A percentile compares a stretch with the other conserved stretches of the same genome.
Evolutionary conservation across 2,113 vertebrate species (phyloP).

Genomic region (Rhinoptilus africanus): DNA sequence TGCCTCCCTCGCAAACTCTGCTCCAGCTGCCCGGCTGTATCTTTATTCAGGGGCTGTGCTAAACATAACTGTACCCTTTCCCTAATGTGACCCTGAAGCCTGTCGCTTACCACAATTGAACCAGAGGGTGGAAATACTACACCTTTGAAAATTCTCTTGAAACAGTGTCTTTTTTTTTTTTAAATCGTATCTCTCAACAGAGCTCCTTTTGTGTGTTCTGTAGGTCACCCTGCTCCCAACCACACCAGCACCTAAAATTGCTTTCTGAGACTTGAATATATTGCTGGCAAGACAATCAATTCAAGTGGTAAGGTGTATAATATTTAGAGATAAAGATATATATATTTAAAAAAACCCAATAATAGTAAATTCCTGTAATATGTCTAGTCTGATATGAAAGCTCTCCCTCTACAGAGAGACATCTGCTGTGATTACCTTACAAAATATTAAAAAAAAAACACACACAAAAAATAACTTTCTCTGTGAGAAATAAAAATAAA

Average conservation of each 20-base stretch:
- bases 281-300: slow-evolving; percentile 77
- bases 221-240: slow-evolving; percentile 72
- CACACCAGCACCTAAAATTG: slow-evolving; percentile 75
- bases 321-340: slow-evolving; percentile 70
- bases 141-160: slow-evolving; percentile 62
- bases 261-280: slow-evolving; percentile 72
- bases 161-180: background rate
- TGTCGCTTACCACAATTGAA: slow-evolving; percentile 23
- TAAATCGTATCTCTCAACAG: slow-evolving; percentile 12
- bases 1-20: background rate
- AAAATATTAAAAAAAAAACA: slow-evolving; percentile 75
- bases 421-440: slow-evolving; percentile 71
- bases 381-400: slow-evolving; percentile 77
- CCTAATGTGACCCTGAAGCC: background rate
- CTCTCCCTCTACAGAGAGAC: slow-evolving; percentile 67
- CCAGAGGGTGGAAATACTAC: slow-evolving; percentile 62
- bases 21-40: background rate
- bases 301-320: slow-evolving; percentile 73
- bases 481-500: slow-evolving; percentile 83
- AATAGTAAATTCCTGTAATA: slow-evolving; percentile 78
- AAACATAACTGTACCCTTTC: background rate
- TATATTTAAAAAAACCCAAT: slow-evolving; percentile 63
- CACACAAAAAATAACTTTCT: slow-evolving; percentile 77
- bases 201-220: slow-evolving; percentile 39
- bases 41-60: background rate